Conservation (phyloP, 2,888 invertebrate genomes). For the Parnassius apollo region DNA sequence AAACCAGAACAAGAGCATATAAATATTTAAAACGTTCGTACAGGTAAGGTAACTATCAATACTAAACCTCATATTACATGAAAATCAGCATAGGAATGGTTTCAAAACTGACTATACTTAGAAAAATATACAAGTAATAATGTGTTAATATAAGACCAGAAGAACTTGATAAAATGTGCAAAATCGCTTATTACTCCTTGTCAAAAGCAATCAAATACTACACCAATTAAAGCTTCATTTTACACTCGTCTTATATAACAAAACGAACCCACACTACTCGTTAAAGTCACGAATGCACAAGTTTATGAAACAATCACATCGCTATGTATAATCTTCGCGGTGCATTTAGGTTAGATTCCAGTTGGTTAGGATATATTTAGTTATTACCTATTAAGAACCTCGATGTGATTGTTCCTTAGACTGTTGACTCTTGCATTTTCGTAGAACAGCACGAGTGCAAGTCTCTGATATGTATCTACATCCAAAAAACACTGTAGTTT, state of each 20-base stretch:
- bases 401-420: constrained; percentile 42
- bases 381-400: constrained; percentile 45
- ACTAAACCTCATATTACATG: not conserved
- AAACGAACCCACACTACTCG: not conserved
- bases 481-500: constrained; percentile 21
- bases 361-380: constrained; percentile 33
- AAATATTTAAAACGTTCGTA: not conserved
- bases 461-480: constrained; percentile 34
- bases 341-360: constrained; percentile 39
- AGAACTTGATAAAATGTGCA: not conserved
- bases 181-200: not conserved
- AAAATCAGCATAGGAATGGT: not conserved
- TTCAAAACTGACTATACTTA: not conserved
- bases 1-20: not conserved
- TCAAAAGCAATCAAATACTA: not conserved
- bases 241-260: constrained; percentile 13
- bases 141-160: too few relatives aligned
- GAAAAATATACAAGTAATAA: not conserved
- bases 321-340: constrained; percentile 51
- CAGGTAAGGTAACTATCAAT: not conserved
- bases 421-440: constrained; percentile 14
- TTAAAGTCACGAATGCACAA: constrained; percentile 15
- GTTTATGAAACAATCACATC: constrained; percentile 54
- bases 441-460: constrained; percentile 7
- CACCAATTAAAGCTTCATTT: constrained; percentile 41